Evolutionary conservation across 2,113 vertebrate genomes (phyloP).

Genomic region (Loxodonta africana): DNA sequence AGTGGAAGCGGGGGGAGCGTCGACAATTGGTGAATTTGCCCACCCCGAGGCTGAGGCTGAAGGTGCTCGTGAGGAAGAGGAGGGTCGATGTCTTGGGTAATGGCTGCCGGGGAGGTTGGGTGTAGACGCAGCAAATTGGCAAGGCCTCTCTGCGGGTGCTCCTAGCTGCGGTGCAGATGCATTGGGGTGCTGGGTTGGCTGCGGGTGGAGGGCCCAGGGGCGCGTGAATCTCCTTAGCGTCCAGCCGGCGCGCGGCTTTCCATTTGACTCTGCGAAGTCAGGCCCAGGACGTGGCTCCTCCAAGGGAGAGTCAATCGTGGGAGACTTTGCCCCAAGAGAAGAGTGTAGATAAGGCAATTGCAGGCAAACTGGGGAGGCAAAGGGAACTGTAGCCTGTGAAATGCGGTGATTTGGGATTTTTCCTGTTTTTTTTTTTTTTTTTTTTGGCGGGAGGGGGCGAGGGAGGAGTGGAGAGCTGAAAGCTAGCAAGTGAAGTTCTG

Average conservation of each 20-base stretch:
- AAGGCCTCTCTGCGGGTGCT: neutral
- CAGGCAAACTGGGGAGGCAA: neutral
- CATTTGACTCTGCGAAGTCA: neutral
- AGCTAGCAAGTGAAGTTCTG: neutral
- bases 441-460: too few species aligned
- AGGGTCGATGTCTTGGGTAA: neutral
- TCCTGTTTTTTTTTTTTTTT: neutral
- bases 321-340: neutral
- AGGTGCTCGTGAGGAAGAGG: neutral
- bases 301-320: neutral
- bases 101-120: neutral
- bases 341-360: neutral
- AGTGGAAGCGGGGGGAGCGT: too few species aligned
- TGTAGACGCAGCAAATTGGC: neutral
- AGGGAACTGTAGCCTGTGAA: neutral
- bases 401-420: neutral
- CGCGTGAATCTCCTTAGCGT: neutral
- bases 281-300: neutral
- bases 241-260: neutral
- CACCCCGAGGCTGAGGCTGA: neutral
- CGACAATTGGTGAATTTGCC: neutral
- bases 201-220: neutral
- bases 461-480: neutral
- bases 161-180: neutral
- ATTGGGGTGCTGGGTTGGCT: neutral